A percentile compares a stretch with the other conserved stretches of the same genome.
Conservation (phyloP, 2,113 vertebrate species). For the Mobula hypostoma region DNA sequence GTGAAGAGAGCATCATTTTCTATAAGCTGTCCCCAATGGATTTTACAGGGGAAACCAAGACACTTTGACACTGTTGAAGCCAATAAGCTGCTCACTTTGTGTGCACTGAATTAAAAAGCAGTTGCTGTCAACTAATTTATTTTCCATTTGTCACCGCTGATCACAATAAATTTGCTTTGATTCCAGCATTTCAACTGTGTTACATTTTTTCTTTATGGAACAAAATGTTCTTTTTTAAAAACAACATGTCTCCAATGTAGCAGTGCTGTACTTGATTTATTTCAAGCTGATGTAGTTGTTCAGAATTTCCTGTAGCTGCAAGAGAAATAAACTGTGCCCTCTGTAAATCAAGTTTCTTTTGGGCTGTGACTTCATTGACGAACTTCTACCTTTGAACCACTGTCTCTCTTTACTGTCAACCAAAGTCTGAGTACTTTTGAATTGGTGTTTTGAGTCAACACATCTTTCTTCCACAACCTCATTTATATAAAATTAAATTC, state of each 20-base stretch:
- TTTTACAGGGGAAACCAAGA: constrained; percentile 5
- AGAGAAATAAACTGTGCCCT: not conserved
- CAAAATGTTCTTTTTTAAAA: not conserved
- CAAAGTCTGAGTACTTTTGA: not conserved
- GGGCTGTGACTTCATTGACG: not conserved
- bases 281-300: not conserved
- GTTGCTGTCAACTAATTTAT: constrained; percentile 16
- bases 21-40: not conserved
- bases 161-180: not conserved
- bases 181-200: not conserved
- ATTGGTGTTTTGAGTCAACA: not conserved
- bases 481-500: not conserved
- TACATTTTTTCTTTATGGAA: not conserved
- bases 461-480: too few relatives aligned
- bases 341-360: not conserved
- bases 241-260: not conserved
- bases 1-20: constrained; percentile 31
- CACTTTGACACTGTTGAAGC: constrained; percentile 30
- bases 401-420: not conserved
- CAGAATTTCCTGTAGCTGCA: not conserved
- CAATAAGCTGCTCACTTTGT: constrained; percentile 15
- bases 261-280: not conserved
- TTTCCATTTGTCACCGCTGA: constrained; percentile 5
- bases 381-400: not conserved
- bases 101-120: constrained; percentile 15